These are phyloP conservation scores for Tridacna crocea DNA, from an alignment of 2,888 invertebrate species.

Conservation along the genomic window DNA sequence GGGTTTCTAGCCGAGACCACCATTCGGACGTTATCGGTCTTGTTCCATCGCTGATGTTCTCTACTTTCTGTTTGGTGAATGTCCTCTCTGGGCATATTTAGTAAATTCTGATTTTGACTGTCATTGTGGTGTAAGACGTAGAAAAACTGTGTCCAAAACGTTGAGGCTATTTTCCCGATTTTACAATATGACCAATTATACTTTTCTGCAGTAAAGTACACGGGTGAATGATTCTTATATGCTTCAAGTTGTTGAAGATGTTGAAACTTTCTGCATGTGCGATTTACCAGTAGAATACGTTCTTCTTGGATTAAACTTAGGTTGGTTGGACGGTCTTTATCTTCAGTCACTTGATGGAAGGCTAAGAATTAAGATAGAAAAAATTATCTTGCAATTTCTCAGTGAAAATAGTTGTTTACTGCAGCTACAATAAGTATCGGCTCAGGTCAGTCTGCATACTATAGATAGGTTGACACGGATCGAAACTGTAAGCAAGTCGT, in stretches of 20 bases:
- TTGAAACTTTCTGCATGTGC: background rate
- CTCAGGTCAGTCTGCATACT: background rate
- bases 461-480: no score
- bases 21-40: background rate
- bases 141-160: conserved; percentile 13
- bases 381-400: background rate
- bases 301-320: no score
- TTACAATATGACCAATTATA: conserved; percentile 13
- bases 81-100: background rate
- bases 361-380: background rate
- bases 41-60: background rate
- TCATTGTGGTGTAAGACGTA: conserved; percentile 5
- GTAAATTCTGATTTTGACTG: background rate
- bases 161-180: conserved; percentile 12
- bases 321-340: background rate
- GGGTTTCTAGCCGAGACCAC: conserved; percentile 7
- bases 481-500: no score
- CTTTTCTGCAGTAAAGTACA: background rate
- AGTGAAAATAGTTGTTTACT: background rate
- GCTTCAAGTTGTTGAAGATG: background rate
- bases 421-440: background rate
- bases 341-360: background rate
- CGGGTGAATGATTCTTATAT: background rate
- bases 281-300: background rate
- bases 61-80: background rate